Evolutionary conservation across 2,113 vertebrate species (phyloP).

Genomic region (Sporophila hypoxantha): DNA sequence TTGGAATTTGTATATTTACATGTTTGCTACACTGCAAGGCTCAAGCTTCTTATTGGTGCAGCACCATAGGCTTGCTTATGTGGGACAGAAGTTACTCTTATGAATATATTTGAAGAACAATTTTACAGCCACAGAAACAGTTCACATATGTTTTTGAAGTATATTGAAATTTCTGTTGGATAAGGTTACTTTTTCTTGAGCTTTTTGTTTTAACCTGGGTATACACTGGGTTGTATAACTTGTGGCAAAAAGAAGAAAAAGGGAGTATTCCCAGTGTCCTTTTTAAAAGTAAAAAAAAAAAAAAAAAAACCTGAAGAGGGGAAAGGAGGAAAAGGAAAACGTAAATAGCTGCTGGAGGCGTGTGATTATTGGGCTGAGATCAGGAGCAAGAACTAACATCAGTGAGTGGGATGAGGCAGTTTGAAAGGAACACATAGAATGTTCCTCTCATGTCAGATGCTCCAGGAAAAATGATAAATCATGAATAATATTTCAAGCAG

Average conservation of each 20-base stretch:
- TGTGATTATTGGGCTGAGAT: constrained; percentile 59
- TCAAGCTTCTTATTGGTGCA: not conserved
- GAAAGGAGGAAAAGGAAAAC: constrained; percentile 47
- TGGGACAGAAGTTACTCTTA: not conserved
- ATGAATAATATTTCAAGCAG: constrained; percentile 53
- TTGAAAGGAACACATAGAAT: constrained; percentile 54
- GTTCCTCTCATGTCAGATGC: constrained; percentile 53
- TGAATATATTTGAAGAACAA: not conserved
- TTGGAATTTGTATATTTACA: not conserved
- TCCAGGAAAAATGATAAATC: constrained; percentile 46
- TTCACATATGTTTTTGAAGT: not conserved
- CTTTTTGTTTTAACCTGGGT: not conserved
- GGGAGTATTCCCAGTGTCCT: not conserved
- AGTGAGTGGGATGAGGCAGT: constrained; percentile 57
- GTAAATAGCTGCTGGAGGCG: constrained; percentile 59
- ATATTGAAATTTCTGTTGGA: not conserved
- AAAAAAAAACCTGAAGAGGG: not conserved
- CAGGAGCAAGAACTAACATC: constrained; percentile 60
- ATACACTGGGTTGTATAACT: not conserved
- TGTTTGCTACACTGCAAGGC: not conserved
- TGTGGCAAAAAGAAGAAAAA: not conserved
- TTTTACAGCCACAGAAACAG: not conserved
- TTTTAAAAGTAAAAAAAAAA: constrained; percentile 11
- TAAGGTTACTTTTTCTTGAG: not conserved
- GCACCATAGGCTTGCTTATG: not conserved